Base-by-base conservation (phyloP, 2,113 vertebrate species). In the Eupsittula cactorum region DNA sequence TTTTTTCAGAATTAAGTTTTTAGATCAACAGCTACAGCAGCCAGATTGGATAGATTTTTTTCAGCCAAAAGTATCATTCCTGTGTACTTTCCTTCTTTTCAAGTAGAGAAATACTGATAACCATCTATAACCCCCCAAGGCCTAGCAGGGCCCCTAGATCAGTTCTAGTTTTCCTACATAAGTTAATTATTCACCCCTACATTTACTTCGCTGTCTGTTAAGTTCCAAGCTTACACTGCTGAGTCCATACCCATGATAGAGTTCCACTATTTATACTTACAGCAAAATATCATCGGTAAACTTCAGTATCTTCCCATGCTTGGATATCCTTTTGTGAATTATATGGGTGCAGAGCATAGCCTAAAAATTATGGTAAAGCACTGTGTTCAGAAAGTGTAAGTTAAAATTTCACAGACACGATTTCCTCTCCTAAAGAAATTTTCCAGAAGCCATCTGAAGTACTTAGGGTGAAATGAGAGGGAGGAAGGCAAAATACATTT, bases 121-220 rank as follows among this genome's bases (percentile, higher is more conserved):
- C 13, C 63, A 89, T 89, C 83, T 92, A 16, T 47, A 68, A 64
- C 10, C 60, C n/a, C 29, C n/a, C 73, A 86, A 78, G 81, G 55
- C 41, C 46, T 53, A 68, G 29, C 59, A 93, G 63, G 86, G 68
- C 68, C 75, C 53, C 60, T 41, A 10, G 53, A 88, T 74, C 37
- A 67, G 64, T 47, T 39, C 64, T 64, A 53, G 52, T 50, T 95
- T 94, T 93, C 73, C 83, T 93, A 39, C 27, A 13, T 33, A 52
- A 95, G 92, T 97, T 92, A 95, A 95, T 95, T 68, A 93, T 97
- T 96, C 29, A 95, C 65, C 73, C 55, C 55, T 31, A 12, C 81
- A 39, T 84, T 94, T 86, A 41, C 83, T n/a, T 20, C 83, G 42
- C 55, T 1, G 1, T 69, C 49, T 65, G 60, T 78, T 59, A 21